Conservation (phyloP, 2,888 invertebrate genomes). For the Standfussiana lucernea region DNA sequence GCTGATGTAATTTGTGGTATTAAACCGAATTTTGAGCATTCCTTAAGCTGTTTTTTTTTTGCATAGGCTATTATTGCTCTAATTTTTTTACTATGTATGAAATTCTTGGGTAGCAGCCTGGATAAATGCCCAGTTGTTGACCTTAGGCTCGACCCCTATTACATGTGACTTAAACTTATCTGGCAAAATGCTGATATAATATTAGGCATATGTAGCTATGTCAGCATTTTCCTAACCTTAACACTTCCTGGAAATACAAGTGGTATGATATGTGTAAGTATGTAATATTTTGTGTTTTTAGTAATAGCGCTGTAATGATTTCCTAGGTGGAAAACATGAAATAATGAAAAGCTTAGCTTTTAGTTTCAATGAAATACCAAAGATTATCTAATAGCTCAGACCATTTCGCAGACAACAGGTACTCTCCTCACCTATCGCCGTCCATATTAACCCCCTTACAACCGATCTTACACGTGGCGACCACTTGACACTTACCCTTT, state of each 20-base stretch:
- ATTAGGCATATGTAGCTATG: too few species aligned
- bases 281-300: too few species aligned
- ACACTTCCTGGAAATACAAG: neutral
- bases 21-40: conserved; percentile 3
- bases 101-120: too few species aligned
- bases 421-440: neutral
- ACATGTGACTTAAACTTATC: neutral
- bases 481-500: conserved; percentile 57
- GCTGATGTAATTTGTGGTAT: conserved; percentile 43
- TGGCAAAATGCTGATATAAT: neutral
- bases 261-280: too few species aligned
- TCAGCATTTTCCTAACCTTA: too few species aligned
- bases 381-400: neutral
- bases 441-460: conserved; percentile 18
- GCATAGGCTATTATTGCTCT: too few species aligned
- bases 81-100: too few species aligned
- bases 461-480: conserved; percentile 39
- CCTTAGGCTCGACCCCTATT: neutral
- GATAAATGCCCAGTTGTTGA: too few species aligned
- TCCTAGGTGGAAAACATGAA: too few species aligned
- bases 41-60: neutral
- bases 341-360: too few species aligned
- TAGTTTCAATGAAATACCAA: neutral
- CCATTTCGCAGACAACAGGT: neutral
- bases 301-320: too few species aligned